phyloP scores from a whole-genome alignment of 2,888 invertebrate genomes.

The Microplitis deprimator region DNA sequence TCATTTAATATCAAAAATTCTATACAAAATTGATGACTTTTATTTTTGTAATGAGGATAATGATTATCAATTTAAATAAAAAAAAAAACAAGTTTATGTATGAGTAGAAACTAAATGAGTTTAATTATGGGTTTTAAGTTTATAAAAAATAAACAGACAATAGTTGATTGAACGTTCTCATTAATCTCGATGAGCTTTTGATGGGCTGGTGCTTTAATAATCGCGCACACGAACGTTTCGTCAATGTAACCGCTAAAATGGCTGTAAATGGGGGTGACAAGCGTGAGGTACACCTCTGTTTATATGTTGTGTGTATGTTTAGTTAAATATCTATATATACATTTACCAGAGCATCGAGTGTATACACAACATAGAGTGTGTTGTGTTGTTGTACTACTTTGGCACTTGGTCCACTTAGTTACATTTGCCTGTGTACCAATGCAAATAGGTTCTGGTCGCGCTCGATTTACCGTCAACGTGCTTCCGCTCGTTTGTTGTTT shows the following conservation, averaged over 20 bases:
- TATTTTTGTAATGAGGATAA: no score
- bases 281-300: slow-evolving; percentile 21
- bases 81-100: neutral
- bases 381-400: slow-evolving; percentile 33
- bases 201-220: slow-evolving; percentile 41
- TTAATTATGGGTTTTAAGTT: no score
- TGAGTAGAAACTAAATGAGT: no score
- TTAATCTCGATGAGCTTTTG: slow-evolving; percentile 36
- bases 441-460: slow-evolving; percentile 39
- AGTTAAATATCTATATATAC: neutral
- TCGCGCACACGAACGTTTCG: slow-evolving; percentile 8
- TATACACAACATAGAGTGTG: neutral
- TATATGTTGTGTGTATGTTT: slow-evolving; percentile 13
- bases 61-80: neutral
- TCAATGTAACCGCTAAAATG: slow-evolving; percentile 36
- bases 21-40: no score
- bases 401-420: slow-evolving; percentile 40
- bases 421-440: slow-evolving; percentile 37
- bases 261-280: slow-evolving; percentile 39
- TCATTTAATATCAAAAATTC: no score
- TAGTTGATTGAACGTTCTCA: slow-evolving; percentile 35
- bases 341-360: no score
- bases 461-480: slow-evolving; percentile 37
- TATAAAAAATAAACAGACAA: slow-evolving; percentile 4
- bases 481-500: slow-evolving; percentile 23